phyloP scores from a whole-genome alignment of 2,797 vertebrate genomes.

The Pangasius djambal region DNA sequence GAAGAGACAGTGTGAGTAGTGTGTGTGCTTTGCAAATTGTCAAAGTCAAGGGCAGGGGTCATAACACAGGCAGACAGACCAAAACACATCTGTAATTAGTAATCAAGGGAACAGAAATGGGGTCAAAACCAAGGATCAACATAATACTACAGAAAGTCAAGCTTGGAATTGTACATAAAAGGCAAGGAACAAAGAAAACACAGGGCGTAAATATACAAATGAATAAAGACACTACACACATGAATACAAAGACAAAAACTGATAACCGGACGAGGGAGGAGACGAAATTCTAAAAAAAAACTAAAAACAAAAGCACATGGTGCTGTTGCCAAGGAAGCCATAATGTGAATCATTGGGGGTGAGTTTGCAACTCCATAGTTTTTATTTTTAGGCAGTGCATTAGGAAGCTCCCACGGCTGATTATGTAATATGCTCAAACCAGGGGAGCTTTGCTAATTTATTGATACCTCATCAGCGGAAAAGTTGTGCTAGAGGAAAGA shows the following conservation, averaged over 20 bases:
- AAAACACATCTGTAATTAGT: constrained; percentile 13
- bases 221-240: not conserved
- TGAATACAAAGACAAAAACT: not conserved
- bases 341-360: not conserved
- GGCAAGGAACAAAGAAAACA: not conserved
- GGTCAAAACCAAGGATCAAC: not conserved
- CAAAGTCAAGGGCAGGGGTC: constrained; percentile 10
- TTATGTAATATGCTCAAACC: not conserved
- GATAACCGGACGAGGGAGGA: not conserved
- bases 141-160: not conserved
- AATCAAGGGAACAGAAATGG: not conserved
- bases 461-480: not conserved
- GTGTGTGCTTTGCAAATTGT: constrained; percentile 13
- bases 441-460: not conserved
- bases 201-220: not conserved
- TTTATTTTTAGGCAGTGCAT: not conserved
- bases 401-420: not conserved
- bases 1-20: not conserved
- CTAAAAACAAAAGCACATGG: not conserved
- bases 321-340: not conserved
- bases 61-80: constrained; percentile 9
- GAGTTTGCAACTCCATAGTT: not conserved
- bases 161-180: not conserved
- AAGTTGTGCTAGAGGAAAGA: not conserved
- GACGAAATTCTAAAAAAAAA: not conserved